A percentile compares a stretch with the other conserved stretches of the same genome.
Conservation (phyloP, 2,888 invertebrate genomes). For the Biston betularia region DNA sequence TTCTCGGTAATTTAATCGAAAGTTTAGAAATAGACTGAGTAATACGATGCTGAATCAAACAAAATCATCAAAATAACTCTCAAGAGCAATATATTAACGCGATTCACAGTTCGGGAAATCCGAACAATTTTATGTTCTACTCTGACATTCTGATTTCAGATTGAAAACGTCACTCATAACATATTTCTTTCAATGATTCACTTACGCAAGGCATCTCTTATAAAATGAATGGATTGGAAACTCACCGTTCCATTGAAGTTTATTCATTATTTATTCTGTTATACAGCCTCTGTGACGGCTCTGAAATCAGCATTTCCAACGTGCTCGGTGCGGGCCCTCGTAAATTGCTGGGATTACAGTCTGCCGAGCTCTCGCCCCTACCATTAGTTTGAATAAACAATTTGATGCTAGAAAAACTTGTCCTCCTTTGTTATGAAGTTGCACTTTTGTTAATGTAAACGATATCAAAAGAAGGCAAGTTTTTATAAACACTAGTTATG, state of each 20-base stretch:
- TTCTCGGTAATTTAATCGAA: too few species aligned
- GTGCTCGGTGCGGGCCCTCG: conserved; percentile 45
- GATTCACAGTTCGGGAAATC: too few species aligned
- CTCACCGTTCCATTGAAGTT: conserved; percentile 41
- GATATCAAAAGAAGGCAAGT: not conserved
- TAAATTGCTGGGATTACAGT: conserved; percentile 63
- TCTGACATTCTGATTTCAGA: not conserved
- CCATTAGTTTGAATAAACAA: conserved; percentile 35
- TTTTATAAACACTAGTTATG: not conserved
- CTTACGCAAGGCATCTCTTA: conserved; percentile 5
- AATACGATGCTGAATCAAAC: too few species aligned
- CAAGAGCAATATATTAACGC: too few species aligned
- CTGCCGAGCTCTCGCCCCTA: conserved; percentile 40
- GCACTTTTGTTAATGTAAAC: conserved; percentile 7
- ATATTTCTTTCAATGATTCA: not conserved
- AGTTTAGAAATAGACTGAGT: too few species aligned
- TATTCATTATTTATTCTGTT: conserved; percentile 47
- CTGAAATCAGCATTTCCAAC: conserved; percentile 50
- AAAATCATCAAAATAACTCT: too few species aligned
- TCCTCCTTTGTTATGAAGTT: conserved; percentile 24
- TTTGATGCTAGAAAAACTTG: conserved; percentile 25
- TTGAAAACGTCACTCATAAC: not conserved
- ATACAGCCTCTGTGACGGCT: conserved; percentile 46
- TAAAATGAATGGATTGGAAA: conserved; percentile 39
- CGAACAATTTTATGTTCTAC: too few species aligned